Evolutionary conservation across 2,113 vertebrate species (phyloP).

Genomic region (Paramisgurnus dabryanus): DNA sequence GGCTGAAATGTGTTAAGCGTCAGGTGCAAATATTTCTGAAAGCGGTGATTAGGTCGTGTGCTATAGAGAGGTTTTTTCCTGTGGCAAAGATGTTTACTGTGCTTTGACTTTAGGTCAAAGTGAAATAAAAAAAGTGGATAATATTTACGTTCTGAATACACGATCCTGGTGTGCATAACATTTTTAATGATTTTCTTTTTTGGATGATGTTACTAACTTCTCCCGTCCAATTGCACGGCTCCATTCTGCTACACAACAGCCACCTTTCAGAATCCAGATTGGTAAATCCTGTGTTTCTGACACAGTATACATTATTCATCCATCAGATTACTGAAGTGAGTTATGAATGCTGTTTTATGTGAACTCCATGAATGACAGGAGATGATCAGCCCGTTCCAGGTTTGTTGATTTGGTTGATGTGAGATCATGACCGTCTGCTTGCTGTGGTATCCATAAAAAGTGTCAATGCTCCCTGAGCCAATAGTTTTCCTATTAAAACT

Average conservation of each 20-base stretch:
- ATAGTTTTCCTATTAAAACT: constrained; percentile 17
- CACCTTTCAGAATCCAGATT: not conserved
- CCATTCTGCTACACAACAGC: not conserved
- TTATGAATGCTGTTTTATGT: not conserved
- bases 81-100: not conserved
- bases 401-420: constrained; percentile 42
- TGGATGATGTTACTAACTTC: not conserved
- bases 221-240: not conserved
- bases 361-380: not conserved
- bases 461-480: constrained; percentile 3
- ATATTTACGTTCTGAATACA: not conserved
- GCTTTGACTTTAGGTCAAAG: not conserved
- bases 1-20: not conserved
- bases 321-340: too few species aligned
- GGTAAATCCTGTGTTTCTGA: too few species aligned
- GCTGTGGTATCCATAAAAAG: constrained; percentile 65
- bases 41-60: not conserved
- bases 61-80: too few species aligned
- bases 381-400: not conserved
- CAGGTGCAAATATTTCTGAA: constrained; percentile 4
- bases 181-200: not conserved
- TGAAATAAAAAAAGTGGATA: not conserved
- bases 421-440: not conserved
- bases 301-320: too few species aligned
- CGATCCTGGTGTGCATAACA: too few species aligned